Evolutionary conservation across 2,113 vertebrate species (phyloP).

Genomic region (Ailurus styani): DNA sequence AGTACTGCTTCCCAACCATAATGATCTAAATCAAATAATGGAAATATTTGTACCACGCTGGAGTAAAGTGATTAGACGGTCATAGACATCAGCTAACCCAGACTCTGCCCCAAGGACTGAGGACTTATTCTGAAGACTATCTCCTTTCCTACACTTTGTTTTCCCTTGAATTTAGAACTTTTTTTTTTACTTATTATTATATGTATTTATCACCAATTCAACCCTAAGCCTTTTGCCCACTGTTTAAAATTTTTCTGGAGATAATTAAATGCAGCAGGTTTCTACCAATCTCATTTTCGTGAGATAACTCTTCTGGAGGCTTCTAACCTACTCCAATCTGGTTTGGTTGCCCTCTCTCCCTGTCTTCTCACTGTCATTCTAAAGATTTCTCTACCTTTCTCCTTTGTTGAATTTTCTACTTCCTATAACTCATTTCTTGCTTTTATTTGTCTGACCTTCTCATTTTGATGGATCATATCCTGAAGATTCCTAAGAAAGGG

Average conservation of each 20-base stretch:
- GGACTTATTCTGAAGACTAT: neutral
- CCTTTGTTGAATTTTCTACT: neutral
- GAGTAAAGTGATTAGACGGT: neutral
- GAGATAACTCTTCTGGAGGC: neutral
- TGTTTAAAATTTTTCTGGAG: conserved; percentile 18
- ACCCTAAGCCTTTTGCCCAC: neutral
- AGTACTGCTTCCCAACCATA: neutral
- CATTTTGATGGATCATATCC: conserved; percentile 10
- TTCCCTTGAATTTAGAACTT: neutral
- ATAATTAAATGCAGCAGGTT: neutral
- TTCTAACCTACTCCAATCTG: neutral
- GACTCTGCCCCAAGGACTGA: neutral
- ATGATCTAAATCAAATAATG: neutral
- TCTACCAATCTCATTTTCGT: conserved; percentile 10
- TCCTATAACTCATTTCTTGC: neutral
- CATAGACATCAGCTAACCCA: neutral
- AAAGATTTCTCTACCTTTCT: conserved; percentile 12
- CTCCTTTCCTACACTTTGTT: neutral
- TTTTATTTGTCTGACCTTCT: neutral
- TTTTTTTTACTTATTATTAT: neutral
- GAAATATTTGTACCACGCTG: neutral
- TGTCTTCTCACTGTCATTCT: neutral
- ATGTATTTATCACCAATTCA: conserved; percentile 10
- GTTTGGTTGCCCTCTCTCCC: neutral
- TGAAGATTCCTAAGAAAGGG: neutral